These are phyloP conservation scores for Metridium senile DNA, from an alignment of 92 coral and sea anemone species.

Conservation along the genomic window DNA sequence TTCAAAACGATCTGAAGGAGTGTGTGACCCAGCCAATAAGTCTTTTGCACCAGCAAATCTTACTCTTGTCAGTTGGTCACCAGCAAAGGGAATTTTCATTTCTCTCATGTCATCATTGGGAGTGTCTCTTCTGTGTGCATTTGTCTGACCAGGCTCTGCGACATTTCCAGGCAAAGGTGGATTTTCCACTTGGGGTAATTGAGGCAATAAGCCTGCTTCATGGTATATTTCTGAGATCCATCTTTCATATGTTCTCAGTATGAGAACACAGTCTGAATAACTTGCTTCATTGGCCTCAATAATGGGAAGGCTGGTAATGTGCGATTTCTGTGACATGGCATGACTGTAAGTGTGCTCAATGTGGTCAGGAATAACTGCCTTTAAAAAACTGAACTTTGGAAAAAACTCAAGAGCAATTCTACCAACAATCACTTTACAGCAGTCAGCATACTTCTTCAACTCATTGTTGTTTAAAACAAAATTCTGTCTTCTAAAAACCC, in stretches of 20 bases:
- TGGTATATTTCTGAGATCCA: constrained; percentile 68
- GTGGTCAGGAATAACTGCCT: constrained; percentile 62
- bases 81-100: constrained; percentile 68
- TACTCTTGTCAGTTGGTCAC: constrained; percentile 62
- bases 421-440: constrained; percentile 45
- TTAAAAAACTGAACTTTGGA: no score
- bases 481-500: constrained; percentile 1
- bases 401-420: no score
- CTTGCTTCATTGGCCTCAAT: constrained; percentile 62
- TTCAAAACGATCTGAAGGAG: no score
- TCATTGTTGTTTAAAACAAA: no score
- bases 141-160: constrained; percentile 73
- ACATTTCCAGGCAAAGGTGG: constrained; percentile 63
- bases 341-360: constrained; percentile 47
- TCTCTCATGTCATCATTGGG: constrained; percentile 48
- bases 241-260: constrained; percentile 56
- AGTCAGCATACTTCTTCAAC: constrained; percentile 54
- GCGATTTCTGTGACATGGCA: constrained; percentile 56
- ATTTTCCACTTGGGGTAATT: constrained; percentile 48
- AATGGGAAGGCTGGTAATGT: constrained; percentile 57
- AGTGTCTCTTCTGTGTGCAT: constrained; percentile 53
- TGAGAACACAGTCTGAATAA: constrained; percentile 63
- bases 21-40: constrained; percentile 66
- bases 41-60: no score
- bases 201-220: constrained; percentile 57